Base-by-base conservation (phyloP, 2,113 vertebrate genomes). In the Fulmarus glacialis region DNA sequence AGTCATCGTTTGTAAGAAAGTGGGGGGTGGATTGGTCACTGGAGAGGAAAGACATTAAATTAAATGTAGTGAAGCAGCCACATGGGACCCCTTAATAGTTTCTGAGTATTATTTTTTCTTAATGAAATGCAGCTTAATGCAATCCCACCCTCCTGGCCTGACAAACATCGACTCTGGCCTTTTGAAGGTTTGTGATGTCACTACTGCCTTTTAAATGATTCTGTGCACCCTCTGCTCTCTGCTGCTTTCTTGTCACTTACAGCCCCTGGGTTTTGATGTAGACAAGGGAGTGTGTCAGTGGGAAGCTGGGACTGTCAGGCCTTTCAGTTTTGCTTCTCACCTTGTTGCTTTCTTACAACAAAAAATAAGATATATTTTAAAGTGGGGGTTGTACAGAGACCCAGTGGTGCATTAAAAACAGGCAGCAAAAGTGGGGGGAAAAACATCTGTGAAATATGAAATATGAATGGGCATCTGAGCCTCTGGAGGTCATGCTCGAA, bases 11-110 rank as follows among this genome's bases (percentile, higher is more conserved):
- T 96, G 93, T 96, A 94, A 78, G 93, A 73, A 93, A 81, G 58
- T 68, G 22, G 67, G 56, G 94, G 68, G 77, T 86, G 91, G 92
- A 93, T 96, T 93, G 94, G 89, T 96, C 96, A 91, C 93, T 93
- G 90, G 96, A 97, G 95, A 87, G 89, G 81, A 90, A 94, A 90
- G 93, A 82, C 86, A 84, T 97, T 96, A 95, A 98, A 97, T 93
- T 93, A 94, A 96, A 96, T 62, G 78, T 79, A 90, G 84, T 85
- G 93, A 82, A 96, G 91, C 71, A 92, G 90, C 93, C 95, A 91
- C 94, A 63, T 83, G 96, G 79, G 96, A 96, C 60, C 43, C 60
- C 80, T 74, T 95, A 91, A 88, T 91, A 96, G 91, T 96, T 97
- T 95, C 73, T 86, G 92, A 94, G 79, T 91, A 95, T 95, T 97